Percentiles rank a stretch among this genome's conserved stretches.
These are phyloP conservation scores for Diogma glabrata DNA, from an alignment of 2,888 invertebrate genomes.

Conservation along the genomic window DNA sequence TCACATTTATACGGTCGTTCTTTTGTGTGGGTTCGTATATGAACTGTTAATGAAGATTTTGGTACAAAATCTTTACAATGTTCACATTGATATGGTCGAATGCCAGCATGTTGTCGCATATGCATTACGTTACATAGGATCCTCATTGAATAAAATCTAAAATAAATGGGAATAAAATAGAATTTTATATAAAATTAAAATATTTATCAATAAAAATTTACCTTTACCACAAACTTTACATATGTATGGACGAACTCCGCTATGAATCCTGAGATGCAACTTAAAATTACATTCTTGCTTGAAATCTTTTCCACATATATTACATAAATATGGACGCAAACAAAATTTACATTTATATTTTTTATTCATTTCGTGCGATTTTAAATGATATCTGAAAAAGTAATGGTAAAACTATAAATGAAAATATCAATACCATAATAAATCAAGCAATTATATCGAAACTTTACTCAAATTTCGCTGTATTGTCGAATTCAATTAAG, in stretches of 20 bases:
- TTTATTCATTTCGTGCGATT: constrained; percentile 17
- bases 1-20: constrained; percentile 18
- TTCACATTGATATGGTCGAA: constrained; percentile 18
- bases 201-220: no score
- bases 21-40: constrained; percentile 17
- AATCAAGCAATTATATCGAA: no score
- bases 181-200: no score
- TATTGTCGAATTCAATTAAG: constrained; percentile 12
- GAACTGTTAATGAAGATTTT: constrained; percentile 17
- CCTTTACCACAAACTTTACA: constrained; percentile 17
- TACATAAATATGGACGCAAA: constrained; percentile 16
- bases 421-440: no score
- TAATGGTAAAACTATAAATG: no score
- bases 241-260: constrained; percentile 15
- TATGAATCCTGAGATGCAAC: constrained; percentile 16
- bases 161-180: no score
- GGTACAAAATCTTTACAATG: constrained; percentile 18
- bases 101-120: constrained; percentile 16
- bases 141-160: no score
- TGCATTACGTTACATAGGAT: no score
- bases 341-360: constrained; percentile 18
- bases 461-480: constrained; percentile 14
- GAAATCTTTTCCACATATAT: constrained; percentile 18
- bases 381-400: no score
- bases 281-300: constrained; percentile 18